A percentile compares a stretch with the other conserved stretches of the same genome.
phyloP scores from a whole-genome alignment of 2,888 invertebrate genomes.

The Lutraria lutraria region DNA sequence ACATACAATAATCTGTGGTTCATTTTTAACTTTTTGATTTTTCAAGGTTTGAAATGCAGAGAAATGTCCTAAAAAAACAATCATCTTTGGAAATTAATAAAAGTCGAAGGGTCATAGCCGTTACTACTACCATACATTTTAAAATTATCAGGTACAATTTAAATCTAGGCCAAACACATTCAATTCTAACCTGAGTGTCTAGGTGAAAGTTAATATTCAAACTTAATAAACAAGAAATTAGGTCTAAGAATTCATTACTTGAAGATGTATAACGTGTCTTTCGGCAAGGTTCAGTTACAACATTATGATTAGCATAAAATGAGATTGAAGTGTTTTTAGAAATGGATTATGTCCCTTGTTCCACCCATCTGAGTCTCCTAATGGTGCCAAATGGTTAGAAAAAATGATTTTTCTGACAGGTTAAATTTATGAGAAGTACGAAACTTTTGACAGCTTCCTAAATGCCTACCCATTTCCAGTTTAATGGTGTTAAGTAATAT shows the following conservation, averaged over 20 bases:
- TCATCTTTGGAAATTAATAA: neutral
- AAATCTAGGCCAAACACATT: too few relatives aligned
- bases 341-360: slow-evolving; percentile 24
- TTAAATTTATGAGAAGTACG: slow-evolving; percentile 38
- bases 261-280: neutral
- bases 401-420: slow-evolving; percentile 32
- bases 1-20: neutral
- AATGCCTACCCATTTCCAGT: slow-evolving; percentile 41
- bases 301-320: slow-evolving; percentile 10
- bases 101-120: neutral
- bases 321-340: neutral
- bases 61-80: neutral
- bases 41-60: neutral
- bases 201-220: too few relatives aligned
- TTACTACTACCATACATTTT: neutral
- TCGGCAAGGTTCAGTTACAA: neutral
- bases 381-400: slow-evolving; percentile 40
- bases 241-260: neutral
- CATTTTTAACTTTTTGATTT: neutral
- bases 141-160: too few relatives aligned
- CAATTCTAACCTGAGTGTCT: too few relatives aligned
- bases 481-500: slow-evolving; percentile 48
- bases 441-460: slow-evolving; percentile 43
- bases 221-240: neutral
- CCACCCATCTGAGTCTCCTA: neutral